A percentile compares a stretch with the other conserved stretches of the same genome.
phyloP scores from a whole-genome alignment of 2,888 invertebrate species.

The Dryococelus australis region DNA sequence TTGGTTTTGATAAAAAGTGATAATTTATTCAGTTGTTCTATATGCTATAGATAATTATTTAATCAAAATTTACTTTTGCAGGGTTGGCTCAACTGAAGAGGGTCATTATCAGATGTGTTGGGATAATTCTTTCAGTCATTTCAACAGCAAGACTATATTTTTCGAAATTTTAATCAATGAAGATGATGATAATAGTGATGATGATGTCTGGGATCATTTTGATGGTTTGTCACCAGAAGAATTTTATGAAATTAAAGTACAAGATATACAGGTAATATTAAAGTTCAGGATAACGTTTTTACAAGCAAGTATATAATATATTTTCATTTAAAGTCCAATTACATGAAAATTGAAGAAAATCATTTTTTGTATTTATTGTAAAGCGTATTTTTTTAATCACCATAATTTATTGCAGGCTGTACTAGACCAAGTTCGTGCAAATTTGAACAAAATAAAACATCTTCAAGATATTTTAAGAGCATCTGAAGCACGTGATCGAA shows the following conservation, averaged over 20 bases:
- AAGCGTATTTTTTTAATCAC: not conserved
- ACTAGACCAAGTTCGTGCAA: constrained; percentile 68
- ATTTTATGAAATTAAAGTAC: constrained; percentile 64
- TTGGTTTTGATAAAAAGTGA: too few relatives aligned
- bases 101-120: constrained; percentile 89
- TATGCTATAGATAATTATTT: not conserved
- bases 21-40: too few relatives aligned
- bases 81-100: constrained; percentile 63
- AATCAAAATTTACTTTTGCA: constrained; percentile 48
- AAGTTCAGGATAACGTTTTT: not conserved
- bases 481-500: constrained; percentile 81
- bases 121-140: constrained; percentile 85
- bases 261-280: constrained; percentile 56
- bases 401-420: constrained; percentile 64
- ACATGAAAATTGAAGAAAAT: too few relatives aligned
- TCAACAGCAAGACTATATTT: constrained; percentile 83
- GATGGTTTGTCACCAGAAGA: constrained; percentile 62
- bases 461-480: constrained; percentile 76
- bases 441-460: constrained; percentile 68
- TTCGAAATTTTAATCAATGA: constrained; percentile 77
- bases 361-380: not conserved
- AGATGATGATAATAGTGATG: constrained; percentile 57
- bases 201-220: constrained; percentile 49
- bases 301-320: too few relatives aligned
- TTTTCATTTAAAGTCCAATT: too few relatives aligned